These are phyloP conservation scores for Chlamydotis undulata DNA, from an alignment of 2,113 vertebrate genomes.

Conservation along the genomic window DNA sequence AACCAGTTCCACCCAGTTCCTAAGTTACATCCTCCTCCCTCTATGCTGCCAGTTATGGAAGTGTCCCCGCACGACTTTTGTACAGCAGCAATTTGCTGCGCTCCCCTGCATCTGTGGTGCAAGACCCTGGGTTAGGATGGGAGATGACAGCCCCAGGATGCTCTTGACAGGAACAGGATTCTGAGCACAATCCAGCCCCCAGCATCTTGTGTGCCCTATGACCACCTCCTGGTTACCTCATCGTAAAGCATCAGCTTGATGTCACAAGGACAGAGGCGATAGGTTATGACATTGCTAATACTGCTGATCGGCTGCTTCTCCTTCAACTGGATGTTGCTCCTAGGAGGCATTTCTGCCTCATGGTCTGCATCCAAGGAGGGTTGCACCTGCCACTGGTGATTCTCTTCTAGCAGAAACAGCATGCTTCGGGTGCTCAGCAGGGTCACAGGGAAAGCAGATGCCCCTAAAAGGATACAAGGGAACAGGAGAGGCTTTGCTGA, in stretches of 20 bases:
- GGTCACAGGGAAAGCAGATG: constrained; percentile 71
- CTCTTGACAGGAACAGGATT: neutral
- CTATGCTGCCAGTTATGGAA: neutral
- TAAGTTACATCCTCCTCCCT: neutral
- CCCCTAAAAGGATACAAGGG: constrained; percentile 48
- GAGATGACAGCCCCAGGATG: neutral
- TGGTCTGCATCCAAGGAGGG: neutral
- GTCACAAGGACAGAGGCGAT: constrained; percentile 76
- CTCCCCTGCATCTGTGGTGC: neutral
- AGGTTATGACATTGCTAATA: constrained; percentile 82
- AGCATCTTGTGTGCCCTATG: neutral
- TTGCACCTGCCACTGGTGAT: constrained; percentile 66
- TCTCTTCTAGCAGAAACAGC: constrained; percentile 80
- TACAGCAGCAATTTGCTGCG: neutral
- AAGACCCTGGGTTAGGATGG: neutral
- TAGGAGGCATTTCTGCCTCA: neutral
- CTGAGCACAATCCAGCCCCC: neutral
- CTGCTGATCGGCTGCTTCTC: constrained; percentile 76
- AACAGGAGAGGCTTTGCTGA: constrained; percentile 30
- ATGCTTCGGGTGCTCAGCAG: constrained; percentile 76
- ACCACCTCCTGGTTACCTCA: constrained; percentile 77
- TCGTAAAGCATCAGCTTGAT: constrained; percentile 90
- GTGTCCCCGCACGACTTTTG: neutral
- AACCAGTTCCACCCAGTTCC: neutral
- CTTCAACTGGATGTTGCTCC: constrained; percentile 38